Evolutionary conservation across 2,888 invertebrate genomes (phyloP).

Genomic region (Dinocampus coccinellae): DNA sequence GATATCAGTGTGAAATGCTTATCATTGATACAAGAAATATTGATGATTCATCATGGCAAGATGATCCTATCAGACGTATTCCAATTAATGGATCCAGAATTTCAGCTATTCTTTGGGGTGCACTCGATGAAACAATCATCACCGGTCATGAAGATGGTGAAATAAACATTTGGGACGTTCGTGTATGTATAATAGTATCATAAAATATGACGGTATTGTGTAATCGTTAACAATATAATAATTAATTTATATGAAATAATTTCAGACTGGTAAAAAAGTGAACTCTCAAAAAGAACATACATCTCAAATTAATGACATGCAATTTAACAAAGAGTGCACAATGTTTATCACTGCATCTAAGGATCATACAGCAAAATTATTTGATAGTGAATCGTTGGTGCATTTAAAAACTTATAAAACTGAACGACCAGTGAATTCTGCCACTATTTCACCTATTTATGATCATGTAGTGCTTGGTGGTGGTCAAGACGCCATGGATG

Average conservation of each 20-base stretch:
- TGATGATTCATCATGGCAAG: slow-evolving; percentile 78
- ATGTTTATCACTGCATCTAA: slow-evolving; percentile 98
- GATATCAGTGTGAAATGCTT: slow-evolving; percentile 90
- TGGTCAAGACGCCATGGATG: slow-evolving; percentile 99
- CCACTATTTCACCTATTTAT: slow-evolving; percentile 93
- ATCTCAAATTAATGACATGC: slow-evolving; percentile 95
- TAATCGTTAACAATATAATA: slow-evolving; percentile 2
- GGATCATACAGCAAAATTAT: slow-evolving; percentile 95
- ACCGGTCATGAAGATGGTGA: slow-evolving; percentile 96
- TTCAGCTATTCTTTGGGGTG: slow-evolving; percentile 94
- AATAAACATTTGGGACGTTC: slow-evolving; percentile 92
- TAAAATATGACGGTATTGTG: not conserved
- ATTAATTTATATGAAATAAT: not conserved
- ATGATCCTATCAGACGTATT: slow-evolving; percentile 83
- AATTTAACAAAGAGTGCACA: slow-evolving; percentile 90
- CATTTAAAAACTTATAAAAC: slow-evolving; percentile 96
- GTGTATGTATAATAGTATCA: slow-evolving; percentile 71
- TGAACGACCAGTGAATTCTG: slow-evolving; percentile 97
- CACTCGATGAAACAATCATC: slow-evolving; percentile 90
- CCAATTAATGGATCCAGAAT: slow-evolving; percentile 87
- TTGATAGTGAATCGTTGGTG: slow-evolving; percentile 89
- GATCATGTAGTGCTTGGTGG: slow-evolving; percentile 99
- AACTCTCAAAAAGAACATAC: slow-evolving; percentile 86
- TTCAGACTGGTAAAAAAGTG: slow-evolving; percentile 85
- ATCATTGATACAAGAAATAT: slow-evolving; percentile 86